These are phyloP conservation scores for Sebastes fasciatus DNA, from an alignment of 2,113 vertebrate species.

Conservation along the genomic window DNA sequence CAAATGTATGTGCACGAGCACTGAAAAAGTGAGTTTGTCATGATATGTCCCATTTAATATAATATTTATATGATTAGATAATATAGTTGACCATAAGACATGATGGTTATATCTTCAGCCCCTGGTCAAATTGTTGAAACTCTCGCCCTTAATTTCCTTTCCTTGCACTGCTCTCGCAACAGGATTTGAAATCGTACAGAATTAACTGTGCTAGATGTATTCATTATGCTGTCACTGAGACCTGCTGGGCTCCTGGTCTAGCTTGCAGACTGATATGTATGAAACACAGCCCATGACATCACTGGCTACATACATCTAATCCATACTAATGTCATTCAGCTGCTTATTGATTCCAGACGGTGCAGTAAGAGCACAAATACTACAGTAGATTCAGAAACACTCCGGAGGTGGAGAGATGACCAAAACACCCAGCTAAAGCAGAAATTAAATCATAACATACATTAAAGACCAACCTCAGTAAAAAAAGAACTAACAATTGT, in stretches of 20 bases:
- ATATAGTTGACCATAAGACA: background rate
- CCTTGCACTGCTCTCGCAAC: background rate
- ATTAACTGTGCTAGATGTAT: constrained; percentile 1
- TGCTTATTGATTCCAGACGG: constrained; percentile 11
- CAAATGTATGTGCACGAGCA: too few species aligned
- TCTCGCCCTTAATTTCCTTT: background rate
- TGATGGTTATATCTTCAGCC: background rate
- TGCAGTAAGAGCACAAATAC: background rate
- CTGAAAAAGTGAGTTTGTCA: too few species aligned
- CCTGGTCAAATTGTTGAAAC: background rate
- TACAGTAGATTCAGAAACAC: background rate
- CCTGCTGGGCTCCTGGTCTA: background rate
- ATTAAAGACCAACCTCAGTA: background rate
- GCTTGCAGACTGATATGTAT: constrained; percentile 23
- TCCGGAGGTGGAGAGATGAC: background rate
- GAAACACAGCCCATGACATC: constrained; percentile 38
- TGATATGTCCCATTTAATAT: background rate
- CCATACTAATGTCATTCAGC: constrained; percentile 37
- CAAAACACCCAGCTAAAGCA: background rate
- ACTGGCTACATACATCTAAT: constrained; percentile 13
- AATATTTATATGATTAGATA: background rate
- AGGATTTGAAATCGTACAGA: background rate
- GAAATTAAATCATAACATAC: background rate
- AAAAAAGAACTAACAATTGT: background rate
- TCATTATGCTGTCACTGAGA: constrained; percentile 18